Conservation (phyloP, 2,113 vertebrate species). For the Morone saxatilis region DNA sequence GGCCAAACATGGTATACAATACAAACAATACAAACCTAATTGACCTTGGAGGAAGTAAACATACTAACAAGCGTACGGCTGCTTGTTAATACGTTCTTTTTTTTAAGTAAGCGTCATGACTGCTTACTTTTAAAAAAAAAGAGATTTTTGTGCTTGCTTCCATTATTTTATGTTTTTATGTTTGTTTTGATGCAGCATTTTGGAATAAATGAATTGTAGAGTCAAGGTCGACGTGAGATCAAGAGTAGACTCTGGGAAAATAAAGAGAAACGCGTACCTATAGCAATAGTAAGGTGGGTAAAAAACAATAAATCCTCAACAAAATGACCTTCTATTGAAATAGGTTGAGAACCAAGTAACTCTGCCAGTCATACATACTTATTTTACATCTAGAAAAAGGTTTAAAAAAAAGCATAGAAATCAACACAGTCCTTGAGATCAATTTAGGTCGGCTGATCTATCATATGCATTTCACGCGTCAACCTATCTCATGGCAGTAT, state of each 20-base stretch:
- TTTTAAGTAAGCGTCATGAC: too few relatives aligned
- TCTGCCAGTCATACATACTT: neutral
- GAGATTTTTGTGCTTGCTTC: neutral
- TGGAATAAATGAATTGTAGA: constrained; percentile 7
- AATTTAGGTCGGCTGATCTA: constrained; percentile 6
- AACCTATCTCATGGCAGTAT: constrained; percentile 3
- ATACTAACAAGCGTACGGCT: neutral
- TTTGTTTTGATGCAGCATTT: neutral
- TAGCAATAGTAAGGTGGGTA: neutral
- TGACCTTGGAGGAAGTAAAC: constrained; percentile 50
- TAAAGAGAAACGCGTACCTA: neutral
- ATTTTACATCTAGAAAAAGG: neutral
- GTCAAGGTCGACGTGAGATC: constrained; percentile 40
- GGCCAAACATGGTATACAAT: constrained; percentile 35
- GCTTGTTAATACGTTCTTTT: too few relatives aligned
- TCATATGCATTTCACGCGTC: constrained; percentile 10
- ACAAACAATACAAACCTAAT: constrained; percentile 12
- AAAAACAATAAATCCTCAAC: neutral
- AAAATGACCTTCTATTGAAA: neutral
- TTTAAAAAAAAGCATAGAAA: neutral
- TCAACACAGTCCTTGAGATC: constrained; percentile 14
- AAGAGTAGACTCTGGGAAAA: neutral
- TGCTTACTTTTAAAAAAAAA: neutral
- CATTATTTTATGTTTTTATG: constrained; percentile 1
- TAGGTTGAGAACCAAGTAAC: neutral